Evolutionary conservation across 1,140 invertebrate genomes (phyloP), one percentile per base, ranked within the genome.

Genomic region (Formica selysi): DNA sequence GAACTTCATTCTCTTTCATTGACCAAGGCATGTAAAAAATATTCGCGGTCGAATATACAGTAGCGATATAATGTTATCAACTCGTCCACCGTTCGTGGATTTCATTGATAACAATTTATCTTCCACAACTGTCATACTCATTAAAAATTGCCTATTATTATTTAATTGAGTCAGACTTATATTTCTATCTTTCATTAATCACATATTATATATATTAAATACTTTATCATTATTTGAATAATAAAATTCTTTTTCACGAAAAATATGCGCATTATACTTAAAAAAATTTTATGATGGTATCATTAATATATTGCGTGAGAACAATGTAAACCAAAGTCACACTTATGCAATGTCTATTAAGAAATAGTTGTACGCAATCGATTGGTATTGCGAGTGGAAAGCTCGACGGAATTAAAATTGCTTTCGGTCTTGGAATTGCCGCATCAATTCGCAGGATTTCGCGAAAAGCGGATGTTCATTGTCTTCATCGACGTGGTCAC

Each of bases 381-480:
- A 62, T 76, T 38, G 29, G 38, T 38, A 48, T 80, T 80, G 36
- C 22, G 22, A 80, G 10, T 1, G 48, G 7, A 57, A 57, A 80
- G 51, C 48, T 57, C 44, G 36, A n/a, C 11, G 48, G 51, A 80
- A 71, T 80, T 71, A 57, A 79, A 80, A 80, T 80, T 71, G 13
- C 64, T 71, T 70, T 70, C 48, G 16, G 22, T 80, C 78, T 71
- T 16, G 41, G 13, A 80, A 41, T 59, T 80, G 48, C 32, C 44
- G 44, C 51, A 57, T 70, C 76, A 48, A 70, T 65, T 51, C 6
- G 76, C 41, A 44, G 41, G 10, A 70, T 80, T 80, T 80, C 44
- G 44, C 11, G 78, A 26, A 80, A 80, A 80, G 78, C 78, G 78
- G 78, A 80, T 80, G 44, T 59, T 71, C 65, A 71, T 80, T 80